phyloP scores from a whole-genome alignment of 2,888 invertebrate species.

The Erannis defoliaria region DNA sequence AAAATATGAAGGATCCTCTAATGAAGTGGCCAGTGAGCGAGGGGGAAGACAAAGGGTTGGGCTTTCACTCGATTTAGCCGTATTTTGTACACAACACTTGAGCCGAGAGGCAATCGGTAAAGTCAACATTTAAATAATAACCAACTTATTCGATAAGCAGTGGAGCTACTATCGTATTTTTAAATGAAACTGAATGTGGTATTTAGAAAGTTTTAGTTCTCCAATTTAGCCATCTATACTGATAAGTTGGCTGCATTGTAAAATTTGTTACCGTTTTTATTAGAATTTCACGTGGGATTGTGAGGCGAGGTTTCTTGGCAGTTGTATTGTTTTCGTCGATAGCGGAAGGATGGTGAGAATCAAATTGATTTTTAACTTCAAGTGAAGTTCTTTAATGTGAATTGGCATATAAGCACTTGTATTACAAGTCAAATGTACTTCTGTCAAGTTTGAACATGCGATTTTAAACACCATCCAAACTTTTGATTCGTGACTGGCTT shows the following conservation, averaged over 20 bases:
- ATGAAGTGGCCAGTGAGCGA: slow-evolving; percentile 59
- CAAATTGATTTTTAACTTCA: not conserved
- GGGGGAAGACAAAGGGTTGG: slow-evolving; percentile 71
- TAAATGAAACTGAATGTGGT: not conserved
- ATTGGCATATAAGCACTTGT: not conserved
- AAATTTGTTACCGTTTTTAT: slow-evolving; percentile 63
- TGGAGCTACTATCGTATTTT: not conserved
- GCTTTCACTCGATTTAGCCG: slow-evolving; percentile 71
- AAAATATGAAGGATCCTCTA: slow-evolving; percentile 56
- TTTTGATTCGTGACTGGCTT: too few relatives aligned
- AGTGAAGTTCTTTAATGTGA: not conserved
- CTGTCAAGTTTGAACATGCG: not conserved
- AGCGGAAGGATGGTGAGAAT: not conserved
- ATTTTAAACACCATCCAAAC: too few relatives aligned
- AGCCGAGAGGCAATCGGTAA: slow-evolving; percentile 61
- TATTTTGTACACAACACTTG: slow-evolving; percentile 82
- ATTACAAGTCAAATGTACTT: not conserved
- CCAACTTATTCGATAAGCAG: not conserved
- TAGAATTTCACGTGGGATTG: slow-evolving; percentile 64
- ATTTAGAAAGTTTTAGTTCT: not conserved
- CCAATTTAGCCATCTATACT: not conserved
- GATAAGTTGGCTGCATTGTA: not conserved
- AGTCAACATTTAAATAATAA: slow-evolving; percentile 59
- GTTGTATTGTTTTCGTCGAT: slow-evolving; percentile 10
- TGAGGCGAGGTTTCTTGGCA: slow-evolving; percentile 8